Base-by-base conservation (phyloP, 2,888 invertebrate species). In the Clivina fossor region DNA sequence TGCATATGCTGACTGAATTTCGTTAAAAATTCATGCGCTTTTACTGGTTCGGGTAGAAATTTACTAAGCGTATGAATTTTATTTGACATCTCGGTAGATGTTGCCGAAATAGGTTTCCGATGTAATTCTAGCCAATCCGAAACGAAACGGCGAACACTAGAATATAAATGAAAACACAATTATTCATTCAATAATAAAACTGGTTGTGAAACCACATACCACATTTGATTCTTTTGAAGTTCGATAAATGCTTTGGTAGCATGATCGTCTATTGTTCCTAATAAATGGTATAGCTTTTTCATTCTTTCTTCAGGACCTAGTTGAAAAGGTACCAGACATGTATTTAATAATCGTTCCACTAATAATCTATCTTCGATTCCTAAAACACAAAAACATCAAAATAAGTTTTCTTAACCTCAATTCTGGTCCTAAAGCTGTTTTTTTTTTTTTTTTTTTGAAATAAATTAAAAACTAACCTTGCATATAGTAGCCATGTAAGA, bases 171-270 rank as follows among this genome's bases (percentile, higher is more conserved):
- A 28, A 2, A 44, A 8, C n/a, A n/a, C n/a, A n/a, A n/a, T n/a
- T n/a, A n/a, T n/a, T n/a, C n/a, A n/a, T n/a, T n/a, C n/a, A n/a
- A 32, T 2, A n/a, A 20, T 20, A 30, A 48, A 19, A 35, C 20
- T 19, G 9, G 11, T 41, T 4, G 20, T 32, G 18, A 41, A 8
- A n/a, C 18, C 38, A 69, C 76, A 71, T 68, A 79, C 78, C 86
- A 84, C 65, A 91, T 76, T 71, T 94, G 93, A 75, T 92, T 90
- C 68, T 93, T 95, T 68, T 96, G 91, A 57, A 97, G 76, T 72
- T 97, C 96, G 68, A 94, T 85, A 68, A 92, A 90, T 2, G 92
- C 91, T 75, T 94, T 96, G 0, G 91, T 90, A 0, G 96, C 96
- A 72, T 96, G 90, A 63, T 95, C 93, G 69, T 97, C 97, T 24